These are phyloP conservation scores for Drosophila ironensis DNA, from an alignment of 1,140 invertebrate species.

Conservation along the genomic window DNA sequence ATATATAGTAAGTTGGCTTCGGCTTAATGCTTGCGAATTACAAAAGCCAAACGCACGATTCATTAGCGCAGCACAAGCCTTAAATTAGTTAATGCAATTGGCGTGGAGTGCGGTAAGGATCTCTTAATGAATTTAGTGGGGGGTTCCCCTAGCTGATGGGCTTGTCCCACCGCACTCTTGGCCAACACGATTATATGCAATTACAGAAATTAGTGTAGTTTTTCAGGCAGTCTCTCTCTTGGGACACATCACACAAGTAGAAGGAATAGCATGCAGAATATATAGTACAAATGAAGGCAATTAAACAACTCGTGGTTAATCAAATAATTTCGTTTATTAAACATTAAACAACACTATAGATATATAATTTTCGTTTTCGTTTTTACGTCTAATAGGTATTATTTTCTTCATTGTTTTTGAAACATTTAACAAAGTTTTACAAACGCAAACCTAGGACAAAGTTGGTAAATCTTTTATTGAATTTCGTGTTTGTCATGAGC, in stretches of 20 bases:
- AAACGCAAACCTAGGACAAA: slow-evolving; percentile 34
- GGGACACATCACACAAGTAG: slow-evolving; percentile 30
- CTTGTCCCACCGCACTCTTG: background rate
- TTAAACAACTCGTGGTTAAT: slow-evolving; percentile 63
- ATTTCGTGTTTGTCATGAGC: slow-evolving; percentile 9
- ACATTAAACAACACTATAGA: slow-evolving; percentile 71
- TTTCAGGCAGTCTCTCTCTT: slow-evolving; percentile 35
- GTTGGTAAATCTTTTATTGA: slow-evolving; percentile 16
- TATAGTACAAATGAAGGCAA: slow-evolving; percentile 44
- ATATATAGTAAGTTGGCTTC: background rate
- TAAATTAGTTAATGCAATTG: slow-evolving; percentile 1
- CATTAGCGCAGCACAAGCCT: background rate
- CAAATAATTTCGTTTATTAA: slow-evolving; percentile 69
- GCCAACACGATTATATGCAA: background rate
- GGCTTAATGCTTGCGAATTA: slow-evolving; percentile 17
- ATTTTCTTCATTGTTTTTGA: slow-evolving; percentile 23
- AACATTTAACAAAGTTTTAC: slow-evolving; percentile 63
- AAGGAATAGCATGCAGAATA: slow-evolving; percentile 20
- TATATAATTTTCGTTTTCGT: slow-evolving; percentile 47
- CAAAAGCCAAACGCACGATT: slow-evolving; percentile 21
- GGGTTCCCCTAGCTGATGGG: too few relatives aligned
- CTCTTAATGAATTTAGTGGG: too few relatives aligned
- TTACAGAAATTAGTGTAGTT: slow-evolving; percentile 22
- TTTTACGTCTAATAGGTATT: slow-evolving; percentile 31
- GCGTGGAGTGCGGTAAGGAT: too few relatives aligned